A percentile compares a stretch with the other conserved stretches of the same genome.
phyloP scores from a whole-genome alignment of 2,888 invertebrate genomes.

The Adineta ricciae region DNA sequence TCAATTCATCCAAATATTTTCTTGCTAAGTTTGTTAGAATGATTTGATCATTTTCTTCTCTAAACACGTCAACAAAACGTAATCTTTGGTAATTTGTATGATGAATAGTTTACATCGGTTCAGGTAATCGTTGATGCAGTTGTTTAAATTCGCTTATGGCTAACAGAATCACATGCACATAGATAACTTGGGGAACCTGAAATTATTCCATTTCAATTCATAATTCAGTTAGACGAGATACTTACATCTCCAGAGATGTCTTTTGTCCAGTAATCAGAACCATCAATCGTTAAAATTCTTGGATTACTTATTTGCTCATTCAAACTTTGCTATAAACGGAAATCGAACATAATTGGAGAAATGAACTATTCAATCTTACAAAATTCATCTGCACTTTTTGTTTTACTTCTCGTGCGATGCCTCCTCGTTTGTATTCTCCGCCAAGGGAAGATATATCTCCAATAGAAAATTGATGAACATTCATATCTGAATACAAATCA shows the following conservation, averaged over 20 bases:
- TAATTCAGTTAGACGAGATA: neutral
- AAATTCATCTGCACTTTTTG: conserved; percentile 39
- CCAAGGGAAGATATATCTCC: conserved; percentile 8
- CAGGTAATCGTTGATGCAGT: conserved; percentile 16
- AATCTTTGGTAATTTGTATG: no score
- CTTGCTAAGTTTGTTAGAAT: neutral
- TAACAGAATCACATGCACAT: neutral
- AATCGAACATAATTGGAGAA: neutral
- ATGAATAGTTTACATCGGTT: neutral
- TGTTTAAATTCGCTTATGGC: conserved; percentile 20
- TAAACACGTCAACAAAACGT: neutral
- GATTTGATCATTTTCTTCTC: neutral
- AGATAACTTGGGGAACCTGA: neutral
- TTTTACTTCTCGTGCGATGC: conserved; percentile 46
- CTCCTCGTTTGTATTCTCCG: conserved; percentile 41
- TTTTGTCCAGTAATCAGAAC: conserved; percentile 43
- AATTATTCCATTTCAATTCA: neutral
- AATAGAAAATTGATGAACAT: conserved; percentile 8
- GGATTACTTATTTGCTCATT: conserved; percentile 41
- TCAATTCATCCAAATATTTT: neutral
- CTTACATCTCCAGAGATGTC: neutral
- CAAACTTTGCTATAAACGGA: conserved; percentile 35
- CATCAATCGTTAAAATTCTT: conserved; percentile 41
- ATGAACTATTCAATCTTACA: conserved; percentile 34
- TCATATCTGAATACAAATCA: neutral